Evolutionary conservation across 2,888 invertebrate genomes (phyloP).

Genomic region (Drosophila koepferae): DNA sequence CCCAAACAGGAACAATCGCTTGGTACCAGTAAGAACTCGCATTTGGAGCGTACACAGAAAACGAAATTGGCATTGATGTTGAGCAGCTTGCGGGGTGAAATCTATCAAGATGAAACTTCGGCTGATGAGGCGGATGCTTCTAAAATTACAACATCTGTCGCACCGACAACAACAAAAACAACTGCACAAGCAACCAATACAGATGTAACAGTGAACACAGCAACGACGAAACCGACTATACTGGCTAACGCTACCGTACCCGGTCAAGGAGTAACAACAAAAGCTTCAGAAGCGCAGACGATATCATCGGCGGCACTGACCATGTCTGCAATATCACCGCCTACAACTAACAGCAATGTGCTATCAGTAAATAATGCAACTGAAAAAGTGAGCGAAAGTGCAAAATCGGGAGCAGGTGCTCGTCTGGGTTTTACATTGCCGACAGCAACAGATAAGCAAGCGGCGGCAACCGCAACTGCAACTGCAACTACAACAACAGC

Average conservation of each 20-base stretch:
- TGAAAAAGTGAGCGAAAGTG: constrained; percentile 1
- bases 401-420: background rate
- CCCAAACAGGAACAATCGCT: constrained; percentile 78
- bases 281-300: background rate
- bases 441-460: constrained; percentile 2
- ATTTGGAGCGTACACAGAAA: constrained; percentile 81
- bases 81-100: constrained; percentile 83
- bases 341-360: constrained; percentile 7
- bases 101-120: constrained; percentile 74
- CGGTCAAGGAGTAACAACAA: background rate
- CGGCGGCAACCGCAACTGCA: constrained; percentile 7
- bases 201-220: constrained; percentile 27
- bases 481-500: background rate
- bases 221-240: background rate
- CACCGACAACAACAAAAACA: constrained; percentile 10
- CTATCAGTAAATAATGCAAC: constrained; percentile 9
- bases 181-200: constrained; percentile 15
- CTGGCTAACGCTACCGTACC: background rate
- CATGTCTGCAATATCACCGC: constrained; percentile 3
- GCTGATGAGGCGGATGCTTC: constrained; percentile 59
- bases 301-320: background rate
- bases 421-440: constrained; percentile 16
- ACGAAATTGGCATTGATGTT: constrained; percentile 84
- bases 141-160: background rate
- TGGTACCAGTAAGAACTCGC: constrained; percentile 63